phyloP scores from a whole-genome alignment of 2,888 invertebrate species.

The Ctena decussata region DNA sequence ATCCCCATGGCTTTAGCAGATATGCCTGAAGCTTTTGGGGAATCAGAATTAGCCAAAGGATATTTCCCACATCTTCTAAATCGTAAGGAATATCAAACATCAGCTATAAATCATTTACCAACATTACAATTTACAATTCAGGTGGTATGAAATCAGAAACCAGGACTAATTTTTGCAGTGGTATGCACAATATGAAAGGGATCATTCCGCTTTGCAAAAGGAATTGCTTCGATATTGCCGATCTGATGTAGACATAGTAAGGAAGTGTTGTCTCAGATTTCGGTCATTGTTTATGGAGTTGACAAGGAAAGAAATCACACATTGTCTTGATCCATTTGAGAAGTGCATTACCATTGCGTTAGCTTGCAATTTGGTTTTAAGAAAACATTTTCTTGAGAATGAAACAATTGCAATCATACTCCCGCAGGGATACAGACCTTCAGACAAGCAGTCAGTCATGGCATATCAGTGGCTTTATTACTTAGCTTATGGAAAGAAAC shows the following conservation, averaged over 20 bases:
- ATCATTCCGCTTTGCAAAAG: conserved; percentile 19
- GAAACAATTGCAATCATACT: conserved; percentile 50
- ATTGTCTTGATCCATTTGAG: conserved; percentile 51
- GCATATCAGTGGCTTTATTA: conserved; percentile 44
- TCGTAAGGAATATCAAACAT: conserved; percentile 20
- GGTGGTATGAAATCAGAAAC: conserved; percentile 26
- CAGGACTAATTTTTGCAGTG: conserved; percentile 21
- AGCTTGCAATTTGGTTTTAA: conserved; percentile 37
- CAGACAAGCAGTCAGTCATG: conserved; percentile 45
- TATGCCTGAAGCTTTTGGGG: not conserved
- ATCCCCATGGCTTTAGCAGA: not conserved
- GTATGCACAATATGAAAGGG: conserved; percentile 23
- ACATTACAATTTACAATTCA: conserved; percentile 18
- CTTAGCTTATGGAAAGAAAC: not conserved
- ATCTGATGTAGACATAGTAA: conserved; percentile 44
- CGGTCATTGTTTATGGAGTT: conserved; percentile 19
- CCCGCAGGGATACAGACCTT: conserved; percentile 39
- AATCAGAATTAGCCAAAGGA: not conserved
- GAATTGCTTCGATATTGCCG: conserved; percentile 33
- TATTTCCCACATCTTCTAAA: conserved; percentile 28
- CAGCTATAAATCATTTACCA: not conserved
- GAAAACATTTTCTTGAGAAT: conserved; percentile 14
- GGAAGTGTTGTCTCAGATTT: conserved; percentile 33
- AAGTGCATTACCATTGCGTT: too few relatives aligned
- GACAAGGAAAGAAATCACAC: too few relatives aligned